phyloP scores from a whole-genome alignment of 2,888 invertebrate genomes.

The Unio delphinus region DNA sequence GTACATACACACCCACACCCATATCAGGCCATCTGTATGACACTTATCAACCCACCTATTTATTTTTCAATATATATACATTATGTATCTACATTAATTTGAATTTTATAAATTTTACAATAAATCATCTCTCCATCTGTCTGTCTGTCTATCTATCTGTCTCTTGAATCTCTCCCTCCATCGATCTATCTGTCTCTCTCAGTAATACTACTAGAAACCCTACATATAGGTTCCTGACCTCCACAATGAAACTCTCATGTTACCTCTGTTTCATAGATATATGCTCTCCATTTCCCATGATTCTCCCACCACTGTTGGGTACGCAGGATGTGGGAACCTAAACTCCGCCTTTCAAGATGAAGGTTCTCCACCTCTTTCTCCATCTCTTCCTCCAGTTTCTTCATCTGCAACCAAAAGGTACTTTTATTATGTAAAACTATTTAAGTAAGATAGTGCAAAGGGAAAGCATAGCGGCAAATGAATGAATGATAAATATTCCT shows the following conservation, averaged over 20 bases:
- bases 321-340: slow-evolving; percentile 87
- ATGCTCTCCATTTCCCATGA: slow-evolving; percentile 88
- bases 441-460: too few relatives aligned
- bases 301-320: slow-evolving; percentile 94
- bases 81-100: too few relatives aligned
- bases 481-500: too few relatives aligned
- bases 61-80: too few relatives aligned
- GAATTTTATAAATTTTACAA: too few relatives aligned
- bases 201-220: too few relatives aligned
- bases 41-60: too few relatives aligned
- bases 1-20: too few relatives aligned
- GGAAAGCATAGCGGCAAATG: too few relatives aligned
- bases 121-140: background rate
- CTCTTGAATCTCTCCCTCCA: background rate
- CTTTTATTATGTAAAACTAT: too few relatives aligned
- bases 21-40: too few relatives aligned
- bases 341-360: slow-evolving; percentile 83
- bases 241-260: background rate
- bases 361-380: slow-evolving; percentile 89
- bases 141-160: background rate
- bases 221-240: background rate
- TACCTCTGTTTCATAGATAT: slow-evolving; percentile 74
- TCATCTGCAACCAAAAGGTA: slow-evolving; percentile 72
- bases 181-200: background rate
- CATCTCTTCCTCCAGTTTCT: slow-evolving; percentile 74